These are phyloP conservation scores for Triops cancriformis DNA, from an alignment of 1,140 invertebrate species.

Conservation along the genomic window DNA sequence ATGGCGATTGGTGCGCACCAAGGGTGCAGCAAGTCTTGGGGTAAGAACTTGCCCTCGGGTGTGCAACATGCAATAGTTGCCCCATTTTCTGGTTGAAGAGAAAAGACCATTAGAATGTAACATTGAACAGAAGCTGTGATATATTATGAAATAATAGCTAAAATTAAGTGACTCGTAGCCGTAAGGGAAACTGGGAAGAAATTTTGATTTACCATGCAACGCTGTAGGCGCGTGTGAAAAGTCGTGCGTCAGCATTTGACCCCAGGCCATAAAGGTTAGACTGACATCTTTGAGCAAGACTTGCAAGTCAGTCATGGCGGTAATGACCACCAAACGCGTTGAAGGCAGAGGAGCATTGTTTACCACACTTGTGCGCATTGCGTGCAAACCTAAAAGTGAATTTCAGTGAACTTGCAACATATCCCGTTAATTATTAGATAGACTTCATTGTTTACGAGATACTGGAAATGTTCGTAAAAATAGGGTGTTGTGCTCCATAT, in stretches of 20 bases:
- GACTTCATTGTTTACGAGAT: no score
- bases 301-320: constrained; percentile 40
- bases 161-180: no score
- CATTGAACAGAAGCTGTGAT: no score
- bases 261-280: constrained; percentile 46
- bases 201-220: neutral
- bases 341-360: constrained; percentile 41
- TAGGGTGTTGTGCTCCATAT: no score
- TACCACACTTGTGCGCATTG: neutral
- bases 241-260: constrained; percentile 51
- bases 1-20: constrained; percentile 34
- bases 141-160: neutral
- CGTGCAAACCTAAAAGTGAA: neutral
- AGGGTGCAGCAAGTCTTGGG: constrained; percentile 26
- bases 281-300: constrained; percentile 38
- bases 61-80: constrained; percentile 19
- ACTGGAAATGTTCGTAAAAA: no score
- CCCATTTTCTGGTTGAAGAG: constrained; percentile 39
- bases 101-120: constrained; percentile 32
- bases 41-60: neutral
- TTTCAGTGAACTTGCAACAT: neutral
- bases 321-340: constrained; percentile 41
- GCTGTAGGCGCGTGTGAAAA: constrained; percentile 30
- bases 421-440: no score
- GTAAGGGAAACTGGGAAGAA: neutral